Evolutionary conservation across 2,113 vertebrate species (phyloP), one percentile per base, ranked within the genome.

Genomic region (Pseudolaguvia tuberculata): DNA sequence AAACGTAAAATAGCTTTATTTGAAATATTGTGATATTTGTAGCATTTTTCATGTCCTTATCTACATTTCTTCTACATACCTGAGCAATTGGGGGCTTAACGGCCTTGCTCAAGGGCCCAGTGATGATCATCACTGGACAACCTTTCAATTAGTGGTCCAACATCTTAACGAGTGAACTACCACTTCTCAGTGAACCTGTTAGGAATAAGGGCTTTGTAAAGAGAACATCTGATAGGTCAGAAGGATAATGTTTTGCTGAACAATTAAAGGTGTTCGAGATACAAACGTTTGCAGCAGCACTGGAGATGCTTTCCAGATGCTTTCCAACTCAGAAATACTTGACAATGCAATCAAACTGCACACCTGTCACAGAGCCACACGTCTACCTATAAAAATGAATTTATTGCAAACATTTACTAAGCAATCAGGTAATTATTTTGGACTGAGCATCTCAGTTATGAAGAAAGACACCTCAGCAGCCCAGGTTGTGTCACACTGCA

Each of bases 191-290:
- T 35, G 6, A 35, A 42, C 9, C 1, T 42, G 21, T 48, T 25
- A 65, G 12, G 23, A 67, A 67, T 65, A 27, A 18, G 6, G 15
- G 13, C 3, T 65, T 25, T 14, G 12, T 20, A 29, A 15, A 50
- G 12, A 67, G 25, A 5, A 47, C 18, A 10, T 15, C 2, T 23
- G 39, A 45, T n/a, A 20, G 17, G 12, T 78, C 57, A 77, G 68
- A 78, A 23, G 76, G 70, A 76, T 25, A 83, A 85, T 84, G 47
- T 67, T 67, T 50, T 50, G 18, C 39, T 18, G 25, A 21, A 52
- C 21, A 35, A 35, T 35, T 75, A 25, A 79, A 66, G 27, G 25
- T 69, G 27, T 68, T 73, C 23, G 20, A 50, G 62, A 66, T 21
- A 12, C 14, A 53, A 45, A 69, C 11, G 23, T 68, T 52, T 67